A percentile compares a stretch with the other conserved stretches of the same genome.
Evolutionary conservation across 2,113 vertebrate genomes (phyloP).

Genomic region (Scartelaos histophorus): DNA sequence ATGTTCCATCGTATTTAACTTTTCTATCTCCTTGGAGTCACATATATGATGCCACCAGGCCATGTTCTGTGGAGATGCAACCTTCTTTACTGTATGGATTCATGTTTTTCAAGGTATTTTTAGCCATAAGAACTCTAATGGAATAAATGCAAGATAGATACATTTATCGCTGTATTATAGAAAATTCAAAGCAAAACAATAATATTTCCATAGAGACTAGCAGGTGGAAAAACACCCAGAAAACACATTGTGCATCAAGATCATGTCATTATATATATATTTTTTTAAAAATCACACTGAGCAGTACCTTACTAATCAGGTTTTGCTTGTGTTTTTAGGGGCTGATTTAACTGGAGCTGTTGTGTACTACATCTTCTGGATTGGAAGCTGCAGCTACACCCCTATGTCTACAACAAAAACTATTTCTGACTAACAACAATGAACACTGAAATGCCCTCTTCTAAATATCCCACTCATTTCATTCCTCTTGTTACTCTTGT

Average conservation of each 20-base stretch:
- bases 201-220: no score
- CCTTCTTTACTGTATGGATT: no score
- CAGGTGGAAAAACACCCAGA: no score
- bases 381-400: slow-evolving; percentile 8
- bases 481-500: slow-evolving; percentile 40
- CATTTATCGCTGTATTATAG: neutral
- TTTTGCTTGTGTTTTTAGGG: slow-evolving; percentile 60
- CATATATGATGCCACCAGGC: no score
- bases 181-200: no score
- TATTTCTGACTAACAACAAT: slow-evolving; percentile 23
- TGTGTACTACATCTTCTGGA: slow-evolving; percentile 14
- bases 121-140: neutral
- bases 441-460: neutral
- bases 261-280: neutral
- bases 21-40: no score
- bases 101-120: no score
- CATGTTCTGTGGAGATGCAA: no score
- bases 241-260: no score
- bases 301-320: slow-evolving; percentile 20
- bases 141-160: neutral
- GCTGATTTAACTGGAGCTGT: slow-evolving; percentile 19
- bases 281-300: neutral
- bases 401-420: slow-evolving; percentile 3
- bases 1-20: no score
- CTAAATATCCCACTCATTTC: slow-evolving; percentile 7